Base-by-base conservation (phyloP, 2,888 invertebrate genomes). In the Apamea monoglypha region DNA sequence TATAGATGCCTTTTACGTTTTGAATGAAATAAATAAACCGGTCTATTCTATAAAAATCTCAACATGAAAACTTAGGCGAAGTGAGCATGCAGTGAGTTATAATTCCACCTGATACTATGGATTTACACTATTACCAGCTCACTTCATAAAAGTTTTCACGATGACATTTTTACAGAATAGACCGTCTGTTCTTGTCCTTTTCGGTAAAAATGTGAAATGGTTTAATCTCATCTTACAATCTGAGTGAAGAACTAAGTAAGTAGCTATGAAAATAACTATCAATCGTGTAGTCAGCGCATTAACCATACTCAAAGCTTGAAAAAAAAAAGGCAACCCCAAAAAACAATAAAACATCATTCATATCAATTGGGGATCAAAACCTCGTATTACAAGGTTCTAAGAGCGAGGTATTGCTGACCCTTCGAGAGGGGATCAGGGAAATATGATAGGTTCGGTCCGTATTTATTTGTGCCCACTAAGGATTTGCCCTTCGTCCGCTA, bases 381-480 rank as follows among this genome's bases (percentile, higher is more conserved):
- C 91, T 83, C 90, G 93, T 91, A 93, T 94, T 94, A 94, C 88
- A 90, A 87, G 86, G 81, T 86, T 86, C 53, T 77, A 83, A 71
- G 77, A 74, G 72, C 92, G 91, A 90, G 91, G 85, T 88, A 91
- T 91, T 91, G 90, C 95, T 96, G 97, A 97, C 97, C 97, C 96
- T 94, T 94, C 93, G 91, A 94, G 95, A 94, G 88, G 92, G 95
- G 96, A 96, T 96, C 95, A 96, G 90, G 92, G 93, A 95, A 96
- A 96, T 96, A 96, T 96, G 95, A 96, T 96, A 94, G 92, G 93
- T 92, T 92, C 80, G 93, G 91, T 88, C 91, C 95, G 95, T 94
- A 95, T 96, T 96, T 96, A 96, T 96, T 96, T 96, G 95, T 96
- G 96, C 94, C 92, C 94, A 94, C 93, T 95, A 94, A 95, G 95